A percentile compares a stretch with the other conserved stretches of the same genome.
phyloP scores from a whole-genome alignment of 23 tunicate species.

The Phallusia fumigata region DNA sequence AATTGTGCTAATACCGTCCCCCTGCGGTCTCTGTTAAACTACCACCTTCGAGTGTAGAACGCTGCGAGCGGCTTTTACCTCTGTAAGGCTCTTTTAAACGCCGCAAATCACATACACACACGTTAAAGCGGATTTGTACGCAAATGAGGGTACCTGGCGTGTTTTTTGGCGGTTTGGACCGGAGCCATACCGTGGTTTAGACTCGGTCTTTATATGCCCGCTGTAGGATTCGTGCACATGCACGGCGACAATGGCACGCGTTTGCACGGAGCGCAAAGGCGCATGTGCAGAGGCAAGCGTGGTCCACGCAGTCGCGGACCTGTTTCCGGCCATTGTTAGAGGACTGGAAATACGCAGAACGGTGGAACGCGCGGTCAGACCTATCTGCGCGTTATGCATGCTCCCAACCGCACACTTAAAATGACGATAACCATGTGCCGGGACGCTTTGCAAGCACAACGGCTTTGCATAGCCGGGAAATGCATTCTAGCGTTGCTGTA shows the following conservation, averaged over 20 bases:
- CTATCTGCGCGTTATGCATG: neutral
- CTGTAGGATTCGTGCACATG: neutral
- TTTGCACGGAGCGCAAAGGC: neutral
- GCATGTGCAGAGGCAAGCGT: constrained; percentile 9
- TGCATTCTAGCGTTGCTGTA: too few relatives aligned
- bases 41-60: too few relatives aligned
- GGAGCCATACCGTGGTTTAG: neutral
- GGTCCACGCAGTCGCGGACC: constrained; percentile 15
- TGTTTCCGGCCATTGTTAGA: constrained; percentile 38
- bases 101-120: too few relatives aligned
- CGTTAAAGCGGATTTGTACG: neutral
- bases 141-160: neutral
- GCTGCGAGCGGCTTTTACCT: too few relatives aligned
- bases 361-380: neutral
- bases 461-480: too few relatives aligned
- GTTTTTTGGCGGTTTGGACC: neutral
- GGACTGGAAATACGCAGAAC: constrained; percentile 14
- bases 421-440: neutral
- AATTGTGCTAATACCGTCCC: too few relatives aligned
- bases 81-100: too few relatives aligned
- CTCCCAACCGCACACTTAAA: neutral
- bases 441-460: neutral
- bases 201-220: neutral
- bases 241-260: neutral
- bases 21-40: too few relatives aligned